phyloP scores from a whole-genome alignment of 2,113 vertebrate species.

The Rhizomys pruinosus region DNA sequence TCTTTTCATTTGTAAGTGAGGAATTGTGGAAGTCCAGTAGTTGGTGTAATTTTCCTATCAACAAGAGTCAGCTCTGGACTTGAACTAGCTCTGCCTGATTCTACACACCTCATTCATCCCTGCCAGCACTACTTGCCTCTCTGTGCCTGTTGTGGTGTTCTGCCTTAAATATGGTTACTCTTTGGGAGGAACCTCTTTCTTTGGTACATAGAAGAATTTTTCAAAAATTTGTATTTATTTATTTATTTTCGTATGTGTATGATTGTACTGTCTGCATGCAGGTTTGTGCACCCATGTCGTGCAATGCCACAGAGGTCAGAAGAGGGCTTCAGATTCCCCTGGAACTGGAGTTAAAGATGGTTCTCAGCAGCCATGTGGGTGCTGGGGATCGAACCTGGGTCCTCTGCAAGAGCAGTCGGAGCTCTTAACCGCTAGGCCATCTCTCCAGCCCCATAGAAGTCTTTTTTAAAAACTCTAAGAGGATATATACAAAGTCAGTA shows the following conservation, averaged over 20 bases:
- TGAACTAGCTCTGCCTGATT: neutral
- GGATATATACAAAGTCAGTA: neutral
- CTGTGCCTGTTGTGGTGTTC: neutral
- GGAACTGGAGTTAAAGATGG: too few relatives aligned
- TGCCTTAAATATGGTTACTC: slow-evolving; percentile 9
- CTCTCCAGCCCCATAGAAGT: too few relatives aligned
- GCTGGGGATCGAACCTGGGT: too few relatives aligned
- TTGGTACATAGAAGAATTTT: slow-evolving; percentile 1
- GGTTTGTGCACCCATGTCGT: too few relatives aligned
- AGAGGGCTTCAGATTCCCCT: too few relatives aligned
- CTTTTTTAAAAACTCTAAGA: slow-evolving; percentile 53
- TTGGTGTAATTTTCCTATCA: neutral
- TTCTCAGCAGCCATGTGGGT: too few relatives aligned
- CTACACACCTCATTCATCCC: neutral
- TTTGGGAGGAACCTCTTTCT: slow-evolving; percentile 43
- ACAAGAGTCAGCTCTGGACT: neutral
- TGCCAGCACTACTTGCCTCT: neutral
- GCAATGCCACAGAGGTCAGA: too few relatives aligned
- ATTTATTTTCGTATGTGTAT: too few relatives aligned
- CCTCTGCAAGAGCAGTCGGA: too few relatives aligned
- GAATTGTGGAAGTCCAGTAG: neutral
- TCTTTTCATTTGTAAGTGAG: neutral
- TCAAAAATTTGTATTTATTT: too few relatives aligned
- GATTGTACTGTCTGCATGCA: too few relatives aligned
- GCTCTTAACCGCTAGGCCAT: too few relatives aligned